Evolutionary conservation across 1,140 invertebrate genomes (phyloP), one percentile per base, ranked within the genome.

Genomic region (Paramacrobiotus metropolitanus): DNA sequence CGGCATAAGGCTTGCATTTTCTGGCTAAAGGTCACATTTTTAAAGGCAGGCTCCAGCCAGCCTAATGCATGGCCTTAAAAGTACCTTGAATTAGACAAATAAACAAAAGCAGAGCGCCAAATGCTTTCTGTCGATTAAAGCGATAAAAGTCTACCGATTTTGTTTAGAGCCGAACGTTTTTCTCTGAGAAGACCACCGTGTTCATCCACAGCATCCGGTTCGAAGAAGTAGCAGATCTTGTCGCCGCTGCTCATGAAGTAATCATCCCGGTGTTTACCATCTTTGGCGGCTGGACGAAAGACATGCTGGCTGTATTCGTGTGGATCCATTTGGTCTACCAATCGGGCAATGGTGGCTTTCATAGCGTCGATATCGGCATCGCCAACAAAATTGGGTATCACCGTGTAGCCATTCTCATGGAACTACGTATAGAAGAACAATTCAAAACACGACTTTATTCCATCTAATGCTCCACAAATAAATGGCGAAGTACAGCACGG

Each of bases 161-260:
- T 77, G 68, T 93, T 92, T 2, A 93, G 69, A 24, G 83, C 81
- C 64, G 67, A 76, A 72, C 61, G 78, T 77, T 71, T 86, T 74
- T 71, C 67, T 18, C 91, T 82, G 67, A 79, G 72, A 2, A 93
- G 69, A 59, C 82, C 78, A 24, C 86, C 86, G 60, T 83, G 76
- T 1, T 80, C 71, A 62, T 83, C 81, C 1, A 93, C 48, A 0
- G 88, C 87, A n/a, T 80, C 82, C 55, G 79, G 76, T 73, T 97
- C 92, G 68, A 85, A 94, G 72, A 97, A 97, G 68, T 82, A 86
- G 48, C 86, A 77, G 29, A 96, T 84, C 74, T 92, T 94, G 70
- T 94, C 85, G 4, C 81, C 85, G 69, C 89, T 94, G n/a, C 87
- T 82, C 59, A 94, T 66, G 70, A 97, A 96, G 72, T 95, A 96